Base-by-base conservation (phyloP, 1,140 invertebrate species). In the Brachionus calyciflorus region DNA sequence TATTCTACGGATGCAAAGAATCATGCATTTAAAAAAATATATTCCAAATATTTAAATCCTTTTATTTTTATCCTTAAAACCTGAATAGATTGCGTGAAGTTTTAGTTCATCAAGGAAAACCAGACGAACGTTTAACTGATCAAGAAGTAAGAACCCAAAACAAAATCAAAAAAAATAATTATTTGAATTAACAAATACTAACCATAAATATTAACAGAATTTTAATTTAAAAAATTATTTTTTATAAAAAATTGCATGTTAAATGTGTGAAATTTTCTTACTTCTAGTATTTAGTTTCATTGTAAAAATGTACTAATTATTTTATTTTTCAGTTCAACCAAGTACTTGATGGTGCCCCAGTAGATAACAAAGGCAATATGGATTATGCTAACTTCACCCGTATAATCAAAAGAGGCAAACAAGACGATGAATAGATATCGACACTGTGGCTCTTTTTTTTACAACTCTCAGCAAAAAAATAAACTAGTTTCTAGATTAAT, bases 341-440 rank as follows among this genome's bases (percentile, higher is more conserved):
- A 40, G 30, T 68, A n/a, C 33, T 51, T 28, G 60, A 77, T 51
- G 76, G 63, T 57, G 76, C 76, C 37, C 60, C 63, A 46, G 41
- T 69, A 3, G 76, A 77, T 69, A 17, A 17, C 14, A 68, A 77
- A 70, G 77, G 77, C 21, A 46, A 57, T 28, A 48, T 78, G 28
- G 77, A 78, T 69, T 78, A 78, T 68, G 57, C 33, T 9, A 28
- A 33, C n/a, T 78, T 78, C 48, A 60, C 70, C 24, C 37, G 55
- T 21, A 49, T 77, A 24, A 78, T 78, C 24, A 78, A 78, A 69
- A 70, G 77, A 60, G 77, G 77, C 19, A 78, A 78, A 55, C 49
- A 78, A 49, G 77, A 78, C 30, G 76, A 77, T 51, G 63, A 77
- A 68, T 68, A 77, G 69, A 77, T 60, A 19, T 60, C 12, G 19